phyloP scores from a whole-genome alignment of 2,797 vertebrate genomes.

The Malacoctenus gilli region DNA sequence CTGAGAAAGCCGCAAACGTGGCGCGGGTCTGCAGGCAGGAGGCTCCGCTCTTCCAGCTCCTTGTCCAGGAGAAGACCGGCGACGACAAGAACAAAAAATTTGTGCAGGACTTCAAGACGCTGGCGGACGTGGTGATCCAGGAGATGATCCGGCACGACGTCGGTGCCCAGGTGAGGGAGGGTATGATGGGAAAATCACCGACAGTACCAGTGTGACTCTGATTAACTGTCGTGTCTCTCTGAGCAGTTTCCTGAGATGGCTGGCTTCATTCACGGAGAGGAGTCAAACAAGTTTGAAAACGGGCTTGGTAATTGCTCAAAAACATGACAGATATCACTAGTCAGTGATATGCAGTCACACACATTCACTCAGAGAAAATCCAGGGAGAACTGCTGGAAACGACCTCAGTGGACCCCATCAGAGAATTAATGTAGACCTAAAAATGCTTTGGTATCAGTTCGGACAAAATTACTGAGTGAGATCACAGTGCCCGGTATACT shows the following conservation, averaged over 20 bases:
- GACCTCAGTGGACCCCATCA: neutral
- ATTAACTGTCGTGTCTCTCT: slow-evolving; percentile 17
- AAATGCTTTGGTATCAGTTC: too few species aligned
- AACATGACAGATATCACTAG: too few species aligned
- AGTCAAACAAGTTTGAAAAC: slow-evolving; percentile 87
- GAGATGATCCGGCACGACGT: slow-evolving; percentile 87
- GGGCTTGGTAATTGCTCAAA: slow-evolving; percentile 76
- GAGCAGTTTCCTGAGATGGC: slow-evolving; percentile 82
- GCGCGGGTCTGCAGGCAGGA: slow-evolving; percentile 85
- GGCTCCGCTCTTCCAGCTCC: slow-evolving; percentile 82
- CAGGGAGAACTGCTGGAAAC: neutral
- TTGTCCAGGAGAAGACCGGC: slow-evolving; percentile 85
- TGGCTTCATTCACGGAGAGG: slow-evolving; percentile 83
- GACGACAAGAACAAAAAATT: slow-evolving; percentile 88
- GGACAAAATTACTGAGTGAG: too few species aligned
- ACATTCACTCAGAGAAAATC: neutral
- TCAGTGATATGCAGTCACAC: neutral
- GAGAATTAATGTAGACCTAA: neutral
- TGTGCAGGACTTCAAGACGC: slow-evolving; percentile 86
- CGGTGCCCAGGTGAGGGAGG: slow-evolving; percentile 68
- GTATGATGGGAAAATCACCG: too few species aligned
- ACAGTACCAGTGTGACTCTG: neutral
- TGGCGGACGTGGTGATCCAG: slow-evolving; percentile 86
- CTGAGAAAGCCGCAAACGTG: slow-evolving; percentile 84
- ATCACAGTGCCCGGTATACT: too few species aligned